Evolutionary conservation across 2,888 invertebrate genomes (phyloP).

Genomic region (Elmis aenea): DNA sequence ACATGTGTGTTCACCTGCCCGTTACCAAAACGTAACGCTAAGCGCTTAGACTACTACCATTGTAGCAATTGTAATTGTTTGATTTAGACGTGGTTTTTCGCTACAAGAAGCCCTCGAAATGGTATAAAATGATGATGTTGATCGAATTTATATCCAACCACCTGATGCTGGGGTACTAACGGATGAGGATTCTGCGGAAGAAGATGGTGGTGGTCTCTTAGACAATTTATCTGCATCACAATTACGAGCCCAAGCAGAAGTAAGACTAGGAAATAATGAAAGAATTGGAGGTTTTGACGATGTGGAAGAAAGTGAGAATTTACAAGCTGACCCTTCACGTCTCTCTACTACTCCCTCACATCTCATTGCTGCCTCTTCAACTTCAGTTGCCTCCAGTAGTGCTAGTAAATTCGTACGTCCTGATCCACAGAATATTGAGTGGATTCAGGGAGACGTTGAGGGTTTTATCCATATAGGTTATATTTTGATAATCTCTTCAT

Average conservation of each 20-base stretch:
- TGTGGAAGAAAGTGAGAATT: background rate
- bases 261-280: conserved; percentile 2
- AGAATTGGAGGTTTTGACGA: conserved; percentile 3
- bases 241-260: conserved; percentile 3
- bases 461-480: background rate
- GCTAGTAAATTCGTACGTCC: no score
- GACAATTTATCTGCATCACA: conserved; percentile 3
- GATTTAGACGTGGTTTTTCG: conserved; percentile 1
- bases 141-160: conserved; percentile 4
- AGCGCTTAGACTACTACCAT: no score
- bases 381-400: no score
- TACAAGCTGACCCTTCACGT: no score
- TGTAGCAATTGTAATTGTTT: no score
- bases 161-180: conserved; percentile 1
- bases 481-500: conserved; percentile 21
- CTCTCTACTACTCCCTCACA: no score
- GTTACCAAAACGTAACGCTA: no score
- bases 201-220: conserved; percentile 1
- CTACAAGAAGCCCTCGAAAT: conserved; percentile 2
- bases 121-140: background rate
- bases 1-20: no score
- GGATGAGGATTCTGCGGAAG: conserved; percentile 4
- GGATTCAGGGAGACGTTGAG: conserved; percentile 4
- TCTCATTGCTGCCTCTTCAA: no score
- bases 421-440: conserved; percentile 4